Base-by-base conservation (phyloP, 2,888 invertebrate genomes). In the Blera fallax region DNA sequence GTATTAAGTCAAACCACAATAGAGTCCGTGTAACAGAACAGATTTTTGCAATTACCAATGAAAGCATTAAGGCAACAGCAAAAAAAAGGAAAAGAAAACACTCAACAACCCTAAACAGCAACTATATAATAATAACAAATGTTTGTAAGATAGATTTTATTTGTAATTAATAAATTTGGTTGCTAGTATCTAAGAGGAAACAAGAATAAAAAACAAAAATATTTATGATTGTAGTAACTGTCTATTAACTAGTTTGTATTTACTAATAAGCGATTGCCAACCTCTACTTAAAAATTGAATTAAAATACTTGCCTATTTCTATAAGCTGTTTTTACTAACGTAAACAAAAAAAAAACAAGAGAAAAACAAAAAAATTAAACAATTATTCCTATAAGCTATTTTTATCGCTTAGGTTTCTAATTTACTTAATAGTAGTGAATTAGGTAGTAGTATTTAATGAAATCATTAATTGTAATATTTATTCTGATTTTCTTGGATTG, bases 241-340 rank as follows among this genome's bases (percentile, higher is more conserved):
- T 81, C 85, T 85, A 81, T 85, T 85, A 76, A 81, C 70, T 81
- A 81, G 76, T 85, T 81, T 72, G 81, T 85, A 80, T 72, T 65
- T 81, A 80, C 60, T 43, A 48, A 70, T 84, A 80, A 84, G 84
- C 62, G 74, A 84, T 64, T 69, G 84, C 74, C 79, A 84, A 84
- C 76, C 21, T 65, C 76, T 70, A 81, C 81, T 72, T 67, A 81
- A 77, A 72, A 48, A 43, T 14, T 16, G 70, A 45, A 69, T 14
- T 16, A 74, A 45, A 69, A 56, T 64, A 79, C 74, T 79, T 85
- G 85, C 85, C 85, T 85, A 76, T 76, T 58, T 85, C 69, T 65
- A 37, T 70, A 76, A 65, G 80, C 64, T 64, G 6, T 84, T 79
- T 84, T 79, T 85, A 76, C 70, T 60, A 72, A 60, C 32, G n/a